Evolutionary conservation across 2,888 invertebrate genomes (phyloP), one percentile per base, ranked within the genome.

Genomic region (Cremastinae sp.): DNA sequence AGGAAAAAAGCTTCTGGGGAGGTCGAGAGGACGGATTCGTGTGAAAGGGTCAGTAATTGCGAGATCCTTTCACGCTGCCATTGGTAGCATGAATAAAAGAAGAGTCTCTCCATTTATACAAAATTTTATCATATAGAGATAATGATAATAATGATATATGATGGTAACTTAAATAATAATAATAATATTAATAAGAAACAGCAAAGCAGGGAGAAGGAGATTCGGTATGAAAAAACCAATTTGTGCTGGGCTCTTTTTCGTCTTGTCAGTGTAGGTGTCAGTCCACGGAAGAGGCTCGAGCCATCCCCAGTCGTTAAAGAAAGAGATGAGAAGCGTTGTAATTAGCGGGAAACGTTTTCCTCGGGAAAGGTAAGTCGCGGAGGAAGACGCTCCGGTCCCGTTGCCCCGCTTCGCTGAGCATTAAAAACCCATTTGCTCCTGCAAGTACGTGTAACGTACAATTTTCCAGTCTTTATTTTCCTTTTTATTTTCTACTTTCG

Each of bases 341-440:
- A 76, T 76, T 76, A 73, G 76, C 68, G 73, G 41, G 43, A 61
- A 69, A 45, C 62, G 58, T 70, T 69, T 54, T 61, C 36, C 51
- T 43, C 58, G 28, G 10, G 61, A 51, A 68, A 22, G 62, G 41
- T 14, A 51, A 22, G 20, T 10, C 38, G 38, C 16, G 16, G 70
- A 53, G 53, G 18, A 36, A 38, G 36, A 56, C 18, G 38, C 38
- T 38, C 18, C 3, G 36, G 45, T 9, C 43, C 34, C 8, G 12
- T 5, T 2, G 54, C 10, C 9, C 14, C 22, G 22, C 38, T 75
- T 56, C 43, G 68, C 58, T 47, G 54, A 61, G 65, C 74, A 77
- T 77, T 77, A 74, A 77, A 77, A 77, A 77, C 69, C 64, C 69
- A 74, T 77, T 70, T 74, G 61, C 64, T 43, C 53, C 36, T 12